A percentile compares a stretch with the other conserved stretches of the same genome.
Evolutionary conservation across 1,140 invertebrate species (phyloP).

Genomic region (Trinorchestia longiramus): DNA sequence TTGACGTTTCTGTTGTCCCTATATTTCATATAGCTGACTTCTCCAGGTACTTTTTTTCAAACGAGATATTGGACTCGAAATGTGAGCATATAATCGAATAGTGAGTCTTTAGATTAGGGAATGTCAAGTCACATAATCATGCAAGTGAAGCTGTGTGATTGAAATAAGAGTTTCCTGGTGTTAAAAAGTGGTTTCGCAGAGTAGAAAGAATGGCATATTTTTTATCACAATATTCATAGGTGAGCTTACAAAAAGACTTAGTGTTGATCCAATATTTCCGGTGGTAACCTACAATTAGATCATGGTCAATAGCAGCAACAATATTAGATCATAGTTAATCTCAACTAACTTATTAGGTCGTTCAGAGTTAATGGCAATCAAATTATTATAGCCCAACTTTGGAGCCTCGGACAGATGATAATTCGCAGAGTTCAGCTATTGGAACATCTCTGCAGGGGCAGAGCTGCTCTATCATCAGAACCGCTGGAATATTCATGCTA

Average conservation of each 20-base stretch:
- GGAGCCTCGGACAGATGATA: not conserved
- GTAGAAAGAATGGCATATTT: too few relatives aligned
- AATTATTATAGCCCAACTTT: not conserved
- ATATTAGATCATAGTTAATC: too few relatives aligned
- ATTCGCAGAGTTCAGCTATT: not conserved
- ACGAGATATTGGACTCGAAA: not conserved
- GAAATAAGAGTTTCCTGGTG: not conserved
- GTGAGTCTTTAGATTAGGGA: too few relatives aligned
- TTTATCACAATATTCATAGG: too few relatives aligned
- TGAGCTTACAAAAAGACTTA: not conserved
- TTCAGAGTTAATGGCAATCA: too few relatives aligned
- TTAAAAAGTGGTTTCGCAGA: not conserved
- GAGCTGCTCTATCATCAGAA: not conserved
- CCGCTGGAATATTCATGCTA: not conserved
- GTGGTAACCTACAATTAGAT: too few relatives aligned
- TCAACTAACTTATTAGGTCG: too few relatives aligned
- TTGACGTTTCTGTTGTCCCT: too few relatives aligned
- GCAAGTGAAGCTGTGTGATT: not conserved
- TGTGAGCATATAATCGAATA: not conserved
- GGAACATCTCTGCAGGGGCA: not conserved
- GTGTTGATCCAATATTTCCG: not conserved
- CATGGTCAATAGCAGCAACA: too few relatives aligned
- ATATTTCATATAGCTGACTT: too few relatives aligned
- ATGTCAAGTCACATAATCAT: too few relatives aligned
- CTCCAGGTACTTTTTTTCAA: not conserved